Percentiles rank a stretch among this genome's conserved stretches.
phyloP scores from a whole-genome alignment of 2,113 vertebrate species.

The Sterrhoptilus dennistouni region DNA sequence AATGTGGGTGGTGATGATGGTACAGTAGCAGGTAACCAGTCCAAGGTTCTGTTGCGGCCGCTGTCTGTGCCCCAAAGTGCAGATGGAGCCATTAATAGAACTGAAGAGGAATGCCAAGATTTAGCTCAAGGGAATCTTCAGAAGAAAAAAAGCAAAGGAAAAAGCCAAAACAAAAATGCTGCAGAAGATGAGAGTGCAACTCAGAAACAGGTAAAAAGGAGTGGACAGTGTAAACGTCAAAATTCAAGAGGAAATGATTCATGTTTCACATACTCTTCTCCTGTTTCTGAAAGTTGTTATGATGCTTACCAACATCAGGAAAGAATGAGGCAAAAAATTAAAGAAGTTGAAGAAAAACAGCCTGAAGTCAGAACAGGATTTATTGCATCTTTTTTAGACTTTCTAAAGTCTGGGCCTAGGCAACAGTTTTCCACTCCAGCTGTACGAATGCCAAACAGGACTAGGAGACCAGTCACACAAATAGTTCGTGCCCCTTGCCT shows the following conservation, averaged over 20 bases:
- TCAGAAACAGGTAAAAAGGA: constrained; percentile 81
- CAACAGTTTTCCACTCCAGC: constrained; percentile 91
- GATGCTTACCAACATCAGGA: constrained; percentile 95
- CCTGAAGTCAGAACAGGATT: constrained; percentile 98
- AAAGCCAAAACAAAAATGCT: constrained; percentile 77
- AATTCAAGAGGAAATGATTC: constrained; percentile 84
- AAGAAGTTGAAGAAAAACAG: constrained; percentile 97
- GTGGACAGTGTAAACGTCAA: constrained; percentile 84
- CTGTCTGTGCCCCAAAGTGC: constrained; percentile 60
- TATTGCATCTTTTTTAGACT: constrained; percentile 97
- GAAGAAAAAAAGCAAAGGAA: constrained; percentile 86
- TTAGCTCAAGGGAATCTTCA: constrained; percentile 76
- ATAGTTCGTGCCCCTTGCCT: constrained; percentile 76
- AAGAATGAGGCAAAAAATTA: constrained; percentile 95
- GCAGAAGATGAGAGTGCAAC: constrained; percentile 79
- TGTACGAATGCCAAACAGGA: constrained; percentile 85
- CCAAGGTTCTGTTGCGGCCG: constrained; percentile 60
- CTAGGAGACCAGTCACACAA: constrained; percentile 81
- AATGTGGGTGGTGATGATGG: constrained; percentile 75
- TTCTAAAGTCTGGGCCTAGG: constrained; percentile 94
- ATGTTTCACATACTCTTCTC: constrained; percentile 76
- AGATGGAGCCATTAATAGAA: constrained; percentile 72
- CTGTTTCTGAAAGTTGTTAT: constrained; percentile 78
- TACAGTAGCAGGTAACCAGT: constrained; percentile 60
- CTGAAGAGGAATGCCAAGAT: constrained; percentile 80